phyloP scores from a whole-genome alignment of 2,797 vertebrate species.

The Remorina albescens region DNA sequence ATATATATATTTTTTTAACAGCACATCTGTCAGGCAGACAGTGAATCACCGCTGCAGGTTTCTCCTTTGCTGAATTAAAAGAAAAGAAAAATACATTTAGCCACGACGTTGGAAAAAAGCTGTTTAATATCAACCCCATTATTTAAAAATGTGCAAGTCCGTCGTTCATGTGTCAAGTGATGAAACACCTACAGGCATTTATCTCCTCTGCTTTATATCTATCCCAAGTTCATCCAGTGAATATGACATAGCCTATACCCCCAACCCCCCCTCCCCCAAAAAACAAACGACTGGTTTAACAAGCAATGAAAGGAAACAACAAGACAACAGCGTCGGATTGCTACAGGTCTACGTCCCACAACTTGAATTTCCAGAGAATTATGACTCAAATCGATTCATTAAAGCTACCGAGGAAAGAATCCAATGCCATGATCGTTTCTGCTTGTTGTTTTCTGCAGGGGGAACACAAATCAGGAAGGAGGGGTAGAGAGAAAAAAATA shows the following conservation, averaged over 20 bases:
- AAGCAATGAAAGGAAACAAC: slow-evolving; percentile 67
- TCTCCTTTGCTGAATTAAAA: slow-evolving; percentile 14
- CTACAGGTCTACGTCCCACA: slow-evolving; percentile 90
- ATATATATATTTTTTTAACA: slow-evolving; percentile 4
- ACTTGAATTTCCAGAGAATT: slow-evolving; percentile 90
- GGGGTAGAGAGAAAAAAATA: slow-evolving; percentile 46
- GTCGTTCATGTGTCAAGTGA: slow-evolving; percentile 92
- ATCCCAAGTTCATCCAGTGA: slow-evolving; percentile 95
- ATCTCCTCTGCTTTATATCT: slow-evolving; percentile 94
- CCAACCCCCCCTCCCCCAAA: slow-evolving; percentile 17
- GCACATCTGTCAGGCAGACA: slow-evolving; percentile 51
- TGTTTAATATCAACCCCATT: slow-evolving; percentile 92
- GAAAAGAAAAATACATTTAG: slow-evolving; percentile 68
- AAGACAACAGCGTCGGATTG: slow-evolving; percentile 72
- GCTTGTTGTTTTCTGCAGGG: slow-evolving; percentile 81
- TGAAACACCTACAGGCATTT: slow-evolving; percentile 95
- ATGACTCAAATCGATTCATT: slow-evolving; percentile 90
- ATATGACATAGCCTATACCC: slow-evolving; percentile 73
- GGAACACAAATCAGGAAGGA: slow-evolving; percentile 67
- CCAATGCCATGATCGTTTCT: slow-evolving; percentile 85
- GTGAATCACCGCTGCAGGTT: slow-evolving; percentile 27
- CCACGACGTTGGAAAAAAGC: slow-evolving; percentile 79
- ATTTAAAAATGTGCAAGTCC: slow-evolving; percentile 96
- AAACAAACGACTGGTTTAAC: slow-evolving; percentile 32
- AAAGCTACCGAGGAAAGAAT: slow-evolving; percentile 92